Evolutionary conservation across 1,140 invertebrate species (phyloP), one percentile per base, ranked within the genome.

Genomic region (Leptopilina clavipes): DNA sequence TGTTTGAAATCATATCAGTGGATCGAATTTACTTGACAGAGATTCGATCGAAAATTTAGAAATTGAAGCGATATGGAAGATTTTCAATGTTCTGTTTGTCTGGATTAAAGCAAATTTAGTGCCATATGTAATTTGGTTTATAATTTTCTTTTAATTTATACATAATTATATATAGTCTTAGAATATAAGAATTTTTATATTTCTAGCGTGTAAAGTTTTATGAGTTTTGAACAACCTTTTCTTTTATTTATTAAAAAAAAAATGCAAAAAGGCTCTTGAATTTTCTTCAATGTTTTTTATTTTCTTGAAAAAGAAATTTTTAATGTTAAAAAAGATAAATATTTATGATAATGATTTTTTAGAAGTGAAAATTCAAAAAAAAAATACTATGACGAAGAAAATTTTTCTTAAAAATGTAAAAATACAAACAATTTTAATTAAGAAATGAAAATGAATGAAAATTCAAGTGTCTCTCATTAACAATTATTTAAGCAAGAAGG

Each of bases 121-220:
- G 59, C 59, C 59, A 65, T 65, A 65, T 31, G 22, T 54, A 31
- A 31, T 8, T 65, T 65, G 19, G 22, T 59, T 59, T 25, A 25
- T 25, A 12, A 59, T 59, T 59, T 59, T 59, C 19, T 22, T n/a
- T 48, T 48, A 40, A 40, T 40, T 40, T 40, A 40, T 40, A 40
- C 7, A 8, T 40, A 40, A 40, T 8, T 17, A 54, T 19, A 17
- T 54, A 19, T 54, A 54, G 52, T 18, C 17, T 17, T 54, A 54
- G 52, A 18, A 19, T 54, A 54, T 31, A 31, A 31, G 25, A 31
- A 54, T 54, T 54, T 54, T 54, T 54, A 54, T 54, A 54, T 54
- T 54, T 54, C 14, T 54, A 54, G 52, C 17, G 18, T 19, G 52
- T 17, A 54, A n/a, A n/a, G 52, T 18, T 54, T 54, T 54, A 18